Base-by-base conservation (phyloP, 2,113 vertebrate species). In the Machaerirhynchus nigripectus region DNA sequence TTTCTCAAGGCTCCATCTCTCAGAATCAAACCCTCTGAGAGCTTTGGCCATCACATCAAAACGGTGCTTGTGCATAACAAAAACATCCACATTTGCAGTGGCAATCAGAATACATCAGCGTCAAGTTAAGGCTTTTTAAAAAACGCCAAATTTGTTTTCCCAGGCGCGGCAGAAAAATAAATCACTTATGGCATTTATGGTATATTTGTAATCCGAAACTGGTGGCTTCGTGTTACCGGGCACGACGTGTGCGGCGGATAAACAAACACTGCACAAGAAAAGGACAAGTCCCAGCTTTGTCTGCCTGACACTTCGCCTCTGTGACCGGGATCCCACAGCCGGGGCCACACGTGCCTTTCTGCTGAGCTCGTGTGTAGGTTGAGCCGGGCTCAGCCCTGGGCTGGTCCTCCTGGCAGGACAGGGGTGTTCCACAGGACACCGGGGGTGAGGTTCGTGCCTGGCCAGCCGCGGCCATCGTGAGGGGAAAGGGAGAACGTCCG, bases 271-370 rank as follows among this genome's bases (percentile, higher is more conserved):
- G 50, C 33, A 11, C 78, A 28, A 8, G 16, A 50, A 95, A 81
- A 82, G 52, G 91, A 93, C 84, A 96, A 97, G 61, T 64, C 83
- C 69, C 88, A 73, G 82, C 94, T 96, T 94, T 96, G 93, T 97
- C 73, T 93, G 65, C 61, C 52, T 84, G 85, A 95, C 93, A 75
- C 94, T 90, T 88, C 21, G 56, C 91, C 90, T 94, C 86, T 83
- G 83, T 86, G 87, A 76, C 77, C 9, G 2, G 55, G 40, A 55
- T 77, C 76, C 90, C 79, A 64, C 83, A 87, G 6, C 7, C 24
- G 77, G 39, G 4, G 24, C 78, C 93, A 88, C 89, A n/a, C 53
- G 76, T 67, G 49, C 60, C 26, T 88, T 90, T 78, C 65, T 96
- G 88, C 90, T 92, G 82, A 96, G 84, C 70, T 93, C 0, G 0